Conservation (phyloP, 2,113 vertebrate genomes). For the Motacilla alba region DNA sequence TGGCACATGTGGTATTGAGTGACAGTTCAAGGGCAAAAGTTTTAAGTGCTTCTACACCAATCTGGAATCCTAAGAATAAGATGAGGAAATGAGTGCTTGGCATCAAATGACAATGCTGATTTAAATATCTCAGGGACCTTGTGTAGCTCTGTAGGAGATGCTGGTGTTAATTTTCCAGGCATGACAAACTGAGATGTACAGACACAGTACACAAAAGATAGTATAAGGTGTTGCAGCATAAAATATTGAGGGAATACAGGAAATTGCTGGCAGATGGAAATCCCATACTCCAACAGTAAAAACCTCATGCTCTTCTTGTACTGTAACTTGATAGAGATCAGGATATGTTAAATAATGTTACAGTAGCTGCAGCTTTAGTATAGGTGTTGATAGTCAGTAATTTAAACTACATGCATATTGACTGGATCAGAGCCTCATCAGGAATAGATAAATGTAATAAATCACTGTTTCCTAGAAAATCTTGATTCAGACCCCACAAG, state of each 20-base stretch:
- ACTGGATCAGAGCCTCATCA: background rate
- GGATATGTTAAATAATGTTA: background rate
- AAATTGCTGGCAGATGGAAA: background rate
- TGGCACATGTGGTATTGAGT: background rate
- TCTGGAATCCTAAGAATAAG: background rate
- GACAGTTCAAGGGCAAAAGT: conserved; percentile 4
- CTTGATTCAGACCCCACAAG: background rate
- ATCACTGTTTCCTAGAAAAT: background rate
- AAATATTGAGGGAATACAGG: background rate
- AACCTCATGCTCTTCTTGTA: rapidly evolving
- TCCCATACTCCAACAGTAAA: background rate
- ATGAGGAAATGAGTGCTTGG: background rate
- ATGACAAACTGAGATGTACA: background rate
- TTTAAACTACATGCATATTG: background rate
- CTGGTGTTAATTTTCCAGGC: background rate
- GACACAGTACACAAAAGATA: background rate
- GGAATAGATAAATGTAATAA: background rate
- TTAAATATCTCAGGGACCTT: background rate
- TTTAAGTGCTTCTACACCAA: background rate
- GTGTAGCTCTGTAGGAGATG: background rate
- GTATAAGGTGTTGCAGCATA: background rate
- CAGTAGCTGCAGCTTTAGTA: background rate
- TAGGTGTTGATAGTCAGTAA: background rate
- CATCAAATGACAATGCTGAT: background rate
- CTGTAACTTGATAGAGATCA: background rate